Evolutionary conservation across 2,888 invertebrate genomes (phyloP).

Genomic region (Dicycla oo): DNA sequence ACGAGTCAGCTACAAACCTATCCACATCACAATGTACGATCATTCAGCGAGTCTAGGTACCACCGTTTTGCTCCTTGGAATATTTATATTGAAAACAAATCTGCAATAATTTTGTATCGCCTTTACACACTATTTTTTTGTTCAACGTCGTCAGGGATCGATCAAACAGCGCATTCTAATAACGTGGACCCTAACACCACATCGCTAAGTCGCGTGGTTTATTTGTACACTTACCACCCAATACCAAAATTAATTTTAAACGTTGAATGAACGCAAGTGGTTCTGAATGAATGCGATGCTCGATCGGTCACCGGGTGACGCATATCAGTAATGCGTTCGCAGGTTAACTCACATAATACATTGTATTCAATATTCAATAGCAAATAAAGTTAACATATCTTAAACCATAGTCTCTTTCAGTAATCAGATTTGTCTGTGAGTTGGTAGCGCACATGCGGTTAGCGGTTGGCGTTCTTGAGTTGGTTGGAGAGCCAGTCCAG

Average conservation of each 20-base stretch:
- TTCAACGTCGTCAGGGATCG: conserved; percentile 87
- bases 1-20: conserved; percentile 89
- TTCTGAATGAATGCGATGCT: conserved; percentile 72
- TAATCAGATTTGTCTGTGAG: conserved; percentile 86
- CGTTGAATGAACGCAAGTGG: conserved; percentile 63
- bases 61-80: conserved; percentile 74
- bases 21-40: conserved; percentile 89
- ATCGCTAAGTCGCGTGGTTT: conserved; percentile 69
- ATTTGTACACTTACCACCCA: conserved; percentile 71
- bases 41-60: conserved; percentile 81
- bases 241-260: conserved; percentile 65
- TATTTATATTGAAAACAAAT: conserved; percentile 84
- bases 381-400: conserved; percentile 91
- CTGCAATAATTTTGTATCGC: conserved; percentile 85
- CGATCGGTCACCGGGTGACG: conserved; percentile 85
- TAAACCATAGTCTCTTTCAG: conserved; percentile 90
- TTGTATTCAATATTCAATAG: conserved; percentile 89
- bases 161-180: conserved; percentile 80
- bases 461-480: conserved; percentile 99
- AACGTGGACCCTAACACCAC: conserved; percentile 74
- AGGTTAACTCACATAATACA: conserved; percentile 89
- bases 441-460: conserved; percentile 88
- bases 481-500: conserved; percentile 99
- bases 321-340: conserved; percentile 84
- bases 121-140: conserved; percentile 89